phyloP scores from a whole-genome alignment of 2,113 vertebrate species.

The Grallaria varia region DNA sequence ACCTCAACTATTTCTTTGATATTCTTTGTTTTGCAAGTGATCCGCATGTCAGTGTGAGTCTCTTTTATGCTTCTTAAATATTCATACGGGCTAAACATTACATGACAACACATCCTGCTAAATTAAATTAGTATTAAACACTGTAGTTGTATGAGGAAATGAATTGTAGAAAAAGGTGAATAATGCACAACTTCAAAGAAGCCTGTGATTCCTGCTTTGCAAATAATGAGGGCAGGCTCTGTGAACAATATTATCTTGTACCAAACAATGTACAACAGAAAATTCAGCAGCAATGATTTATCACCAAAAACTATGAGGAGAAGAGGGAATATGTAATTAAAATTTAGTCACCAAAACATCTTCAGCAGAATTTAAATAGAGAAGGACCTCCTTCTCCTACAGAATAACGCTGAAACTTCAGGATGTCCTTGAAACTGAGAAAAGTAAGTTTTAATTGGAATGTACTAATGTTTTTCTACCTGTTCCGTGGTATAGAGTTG shows the following conservation, averaged over 20 bases:
- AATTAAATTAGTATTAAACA: constrained; percentile 5
- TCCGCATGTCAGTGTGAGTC: not conserved
- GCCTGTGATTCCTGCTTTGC: not conserved
- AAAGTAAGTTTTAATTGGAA: not conserved
- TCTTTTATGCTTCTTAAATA: not conserved
- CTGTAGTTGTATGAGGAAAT: not conserved
- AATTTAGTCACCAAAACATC: not conserved
- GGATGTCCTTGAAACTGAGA: not conserved
- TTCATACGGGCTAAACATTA: not conserved
- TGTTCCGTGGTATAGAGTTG: not conserved
- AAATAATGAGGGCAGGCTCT: not conserved
- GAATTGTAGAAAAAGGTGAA: not conserved
- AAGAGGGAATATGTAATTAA: not conserved
- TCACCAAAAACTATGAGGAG: not conserved
- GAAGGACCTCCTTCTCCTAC: not conserved
- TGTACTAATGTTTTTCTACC: not conserved
- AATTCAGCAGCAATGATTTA: not conserved
- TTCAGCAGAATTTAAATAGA: not conserved
- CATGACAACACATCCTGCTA: not conserved
- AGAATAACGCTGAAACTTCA: not conserved
- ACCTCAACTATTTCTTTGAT: not conserved
- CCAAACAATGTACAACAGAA: not conserved
- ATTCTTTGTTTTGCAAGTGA: not conserved
- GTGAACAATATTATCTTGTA: not conserved
- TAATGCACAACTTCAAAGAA: not conserved